A percentile compares a stretch with the other conserved stretches of the same genome.
phyloP scores from a whole-genome alignment of 2,888 invertebrate species.

The Campoplex nolae region DNA sequence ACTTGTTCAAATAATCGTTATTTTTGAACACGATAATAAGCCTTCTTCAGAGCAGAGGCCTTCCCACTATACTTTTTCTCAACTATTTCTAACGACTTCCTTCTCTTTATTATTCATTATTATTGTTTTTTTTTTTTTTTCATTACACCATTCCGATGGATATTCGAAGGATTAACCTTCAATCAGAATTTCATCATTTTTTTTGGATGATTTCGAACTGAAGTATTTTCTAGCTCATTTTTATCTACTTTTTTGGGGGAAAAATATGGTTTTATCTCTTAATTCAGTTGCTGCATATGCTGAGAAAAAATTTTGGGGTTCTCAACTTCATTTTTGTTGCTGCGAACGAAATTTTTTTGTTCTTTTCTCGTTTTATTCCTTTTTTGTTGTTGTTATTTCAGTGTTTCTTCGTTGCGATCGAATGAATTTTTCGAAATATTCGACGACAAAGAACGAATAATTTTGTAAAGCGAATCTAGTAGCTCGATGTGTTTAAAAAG shows the following conservation, averaged over 20 bases:
- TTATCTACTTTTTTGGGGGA: no score
- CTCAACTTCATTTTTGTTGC: no score
- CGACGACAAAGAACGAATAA: neutral
- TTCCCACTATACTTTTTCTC: neutral
- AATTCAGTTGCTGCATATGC: no score
- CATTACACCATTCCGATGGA: neutral
- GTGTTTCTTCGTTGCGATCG: neutral
- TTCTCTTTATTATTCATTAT: neutral
- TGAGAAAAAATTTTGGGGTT: no score
- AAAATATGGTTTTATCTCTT: no score
- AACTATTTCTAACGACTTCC: neutral
- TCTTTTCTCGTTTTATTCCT: no score
- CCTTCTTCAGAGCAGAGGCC: neutral
- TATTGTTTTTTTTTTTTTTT: neutral
- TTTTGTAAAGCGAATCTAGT: neutral
- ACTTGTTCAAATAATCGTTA: neutral
- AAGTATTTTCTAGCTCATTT: no score
- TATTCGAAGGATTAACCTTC: neutral
- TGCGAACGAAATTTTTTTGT: no score
- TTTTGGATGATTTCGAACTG: no score
- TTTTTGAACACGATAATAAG: neutral
- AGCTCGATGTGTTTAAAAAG: neutral
- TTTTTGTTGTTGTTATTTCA: no score
- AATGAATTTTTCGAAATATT: neutral
- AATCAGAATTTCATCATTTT: no score